Evolutionary conservation across 2,888 invertebrate genomes (phyloP), one percentile per base, ranked within the genome.

Genomic region (Lepidocyrtinus sp.): DNA sequence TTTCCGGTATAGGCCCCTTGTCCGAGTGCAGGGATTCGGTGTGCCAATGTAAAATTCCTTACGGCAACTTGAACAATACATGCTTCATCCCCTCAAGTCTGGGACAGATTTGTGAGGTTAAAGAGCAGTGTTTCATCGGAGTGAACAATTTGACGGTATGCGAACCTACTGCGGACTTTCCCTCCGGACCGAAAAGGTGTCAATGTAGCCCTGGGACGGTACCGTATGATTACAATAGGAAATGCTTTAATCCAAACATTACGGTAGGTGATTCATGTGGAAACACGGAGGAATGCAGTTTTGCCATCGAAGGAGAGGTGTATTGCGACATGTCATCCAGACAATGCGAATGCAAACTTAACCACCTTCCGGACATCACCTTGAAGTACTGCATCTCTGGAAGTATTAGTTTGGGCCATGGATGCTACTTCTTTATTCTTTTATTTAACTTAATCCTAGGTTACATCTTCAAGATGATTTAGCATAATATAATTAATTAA

Each of bases 51-150:
- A 59, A 22, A 25, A 17, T 7, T n/a, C 3, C 12, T 1, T 63
- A 59, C n/a, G 63, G 17, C 19, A 63, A 78, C 24, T 19, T 12
- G 9, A 21, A 74, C 1, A 65, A 65, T 15, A 62, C 17, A 19
- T 79, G 79, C 22, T 64, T 64, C 9, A 63, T 55, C 65, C 26
- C 68, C 9, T 19, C 73, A 2, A 59, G n/a, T 3, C n/a, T 78
- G 22, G 74, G 22, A 7, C 17, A 70, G n/a, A 27, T 26, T n/a
- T 80, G 80, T 55, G 22, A 59, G 1, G 1, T 1, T 1, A 21
- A 50, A 19, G 75, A 70, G 26, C 50, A 80, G 22, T 80, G 80
- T 46, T 61, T 27, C 12, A 59, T 62, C 21, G 81, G 71, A 1
- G 61, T 75, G 1, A 72, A 62, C n/a, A 19, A 64, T 21, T 62